Conservation (phyloP, 2,888 invertebrate genomes). For the Bedellia somnulentella region DNA sequence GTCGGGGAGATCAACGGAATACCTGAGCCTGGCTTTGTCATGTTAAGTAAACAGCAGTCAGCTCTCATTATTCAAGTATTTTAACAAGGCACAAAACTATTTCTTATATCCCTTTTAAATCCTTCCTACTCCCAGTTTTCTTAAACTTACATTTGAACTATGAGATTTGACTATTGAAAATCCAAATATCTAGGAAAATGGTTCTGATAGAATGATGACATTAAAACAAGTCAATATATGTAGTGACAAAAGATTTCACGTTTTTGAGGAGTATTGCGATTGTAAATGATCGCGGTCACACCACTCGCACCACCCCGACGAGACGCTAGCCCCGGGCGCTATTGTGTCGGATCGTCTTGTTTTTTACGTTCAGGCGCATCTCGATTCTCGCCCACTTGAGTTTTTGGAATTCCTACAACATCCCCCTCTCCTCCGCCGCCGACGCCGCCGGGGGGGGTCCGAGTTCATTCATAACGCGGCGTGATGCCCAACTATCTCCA, state of each 20-base stretch:
- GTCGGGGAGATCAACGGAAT: conserved; percentile 42
- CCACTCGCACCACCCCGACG: conserved; percentile 17
- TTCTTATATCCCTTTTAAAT: no score
- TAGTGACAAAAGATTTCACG: no score
- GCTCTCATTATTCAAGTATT: conserved; percentile 50
- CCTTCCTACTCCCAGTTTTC: no score
- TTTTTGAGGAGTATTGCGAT: no score
- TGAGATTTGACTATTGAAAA: no score
- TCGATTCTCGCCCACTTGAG: conserved; percentile 40
- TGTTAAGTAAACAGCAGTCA: conserved; percentile 43
- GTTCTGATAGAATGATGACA: no score
- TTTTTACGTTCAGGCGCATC: conserved; percentile 32
- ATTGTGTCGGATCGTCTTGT: conserved; percentile 34
- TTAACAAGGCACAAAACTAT: conserved; percentile 44
- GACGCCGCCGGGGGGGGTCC: conserved; percentile 26
- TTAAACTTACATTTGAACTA: no score
- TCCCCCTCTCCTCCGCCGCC: conserved; percentile 9
- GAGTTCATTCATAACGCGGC: conserved; percentile 51
- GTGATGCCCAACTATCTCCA: conserved; percentile 22
- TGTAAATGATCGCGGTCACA: conserved; percentile 1
- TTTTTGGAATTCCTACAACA: conserved; percentile 49
- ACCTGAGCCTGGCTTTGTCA: conserved; percentile 41
- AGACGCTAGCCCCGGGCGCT: conserved; percentile 18
- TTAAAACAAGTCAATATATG: no score
- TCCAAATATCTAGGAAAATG: no score